Evolutionary conservation across 2,113 vertebrate species (phyloP), one percentile per base, ranked within the genome.

Genomic region (Pseudonaja textilis): DNA sequence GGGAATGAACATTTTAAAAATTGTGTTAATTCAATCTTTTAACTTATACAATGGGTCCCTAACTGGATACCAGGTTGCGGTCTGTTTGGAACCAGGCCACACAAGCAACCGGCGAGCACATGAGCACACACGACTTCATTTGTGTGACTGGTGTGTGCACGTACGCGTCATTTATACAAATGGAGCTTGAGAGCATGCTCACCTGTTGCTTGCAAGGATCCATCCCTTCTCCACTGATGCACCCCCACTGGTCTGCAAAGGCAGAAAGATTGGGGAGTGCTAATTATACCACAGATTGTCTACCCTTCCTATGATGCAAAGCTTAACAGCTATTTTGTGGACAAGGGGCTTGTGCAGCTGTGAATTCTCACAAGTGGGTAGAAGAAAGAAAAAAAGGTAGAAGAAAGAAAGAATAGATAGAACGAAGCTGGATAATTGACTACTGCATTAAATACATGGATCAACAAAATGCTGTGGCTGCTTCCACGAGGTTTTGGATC

Each of bases 101-200:
- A 25, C 59, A 64, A 64, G 11, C 26, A 10, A 26, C 1, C 0
- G 59, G 26, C 0, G 0, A 64, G 10, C 26, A 64, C 1, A 0
- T 64, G 10, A 64, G 26, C 26, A 64, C 10, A 29, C 59, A 64
- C 10, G 3, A 57, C 22, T 57, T 7, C 22, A 57, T 57, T 23
- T 57, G 10, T 64, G 3, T 64, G 10, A 64, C 10, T 11, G 0
- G 59, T 64, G 10, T 9, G 23, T 0, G 0, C 59, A 64, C 11
- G 1, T 64, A 22, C 0, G 26, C 0, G 0, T 0, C 7, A 10
- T 29, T 64, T 12, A 64, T 12, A 64, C 59, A 64, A 64, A 25
- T 59, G 57, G 57, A 59, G 57, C 57, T 59, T 57, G 56, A 6
- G 6, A 23, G 57, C 57, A 59, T 6, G 20, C 57, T 59, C 0